Conservation (phyloP, 1,140 invertebrate genomes). For the Helicoverpa zea region DNA sequence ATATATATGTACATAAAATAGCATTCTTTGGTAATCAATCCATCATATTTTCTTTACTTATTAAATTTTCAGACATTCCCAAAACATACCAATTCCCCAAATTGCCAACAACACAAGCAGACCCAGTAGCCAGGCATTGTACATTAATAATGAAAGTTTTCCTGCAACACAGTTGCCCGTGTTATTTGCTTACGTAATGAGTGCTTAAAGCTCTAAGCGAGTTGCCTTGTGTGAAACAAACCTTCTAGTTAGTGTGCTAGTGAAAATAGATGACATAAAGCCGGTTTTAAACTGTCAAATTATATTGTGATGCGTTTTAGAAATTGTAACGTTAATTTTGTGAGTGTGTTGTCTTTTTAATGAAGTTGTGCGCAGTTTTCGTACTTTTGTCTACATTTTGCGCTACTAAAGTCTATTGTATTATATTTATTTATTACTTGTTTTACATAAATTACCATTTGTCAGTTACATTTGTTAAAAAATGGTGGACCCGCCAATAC, state of each 20-base stretch:
- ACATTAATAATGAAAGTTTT: slow-evolving; percentile 56
- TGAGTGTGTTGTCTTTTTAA: not conserved
- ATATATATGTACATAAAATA: too few species aligned
- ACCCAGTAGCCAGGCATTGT: slow-evolving; percentile 40
- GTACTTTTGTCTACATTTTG: too few species aligned
- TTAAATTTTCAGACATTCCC: not conserved
- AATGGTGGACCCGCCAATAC: too few species aligned
- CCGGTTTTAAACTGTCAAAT: slow-evolving; percentile 10
- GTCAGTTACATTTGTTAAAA: too few species aligned
- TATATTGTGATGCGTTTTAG: not conserved
- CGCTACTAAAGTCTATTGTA: too few species aligned
- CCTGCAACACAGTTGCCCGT: slow-evolving; percentile 36
- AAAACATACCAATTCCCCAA: not conserved
- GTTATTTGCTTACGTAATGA: slow-evolving; percentile 51
- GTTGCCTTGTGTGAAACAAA: not conserved
- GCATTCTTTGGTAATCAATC: too few species aligned
- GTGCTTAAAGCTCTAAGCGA: slow-evolving; percentile 1
- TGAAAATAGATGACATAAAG: slow-evolving; percentile 1
- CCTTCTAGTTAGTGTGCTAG: not conserved
- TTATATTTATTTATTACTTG: too few species aligned
- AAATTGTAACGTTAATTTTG: not conserved
- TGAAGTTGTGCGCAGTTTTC: too few species aligned
- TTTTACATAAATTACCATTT: too few species aligned
- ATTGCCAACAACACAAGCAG: not conserved
- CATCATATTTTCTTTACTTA: too few species aligned